Evolutionary conservation across 1,140 invertebrate species (phyloP).

Genomic region (Cydia pomonella): DNA sequence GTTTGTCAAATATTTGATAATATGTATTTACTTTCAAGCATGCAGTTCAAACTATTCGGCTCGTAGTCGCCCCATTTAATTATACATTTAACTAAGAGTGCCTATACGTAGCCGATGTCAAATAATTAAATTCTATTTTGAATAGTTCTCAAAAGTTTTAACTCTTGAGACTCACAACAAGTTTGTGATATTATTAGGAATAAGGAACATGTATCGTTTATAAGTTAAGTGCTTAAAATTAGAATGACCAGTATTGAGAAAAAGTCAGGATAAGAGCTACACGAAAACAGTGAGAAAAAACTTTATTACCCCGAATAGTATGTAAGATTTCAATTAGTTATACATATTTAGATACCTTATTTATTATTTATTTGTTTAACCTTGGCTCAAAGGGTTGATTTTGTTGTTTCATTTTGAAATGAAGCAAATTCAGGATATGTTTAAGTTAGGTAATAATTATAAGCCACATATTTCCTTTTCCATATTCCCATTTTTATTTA

Average conservation of each 20-base stretch:
- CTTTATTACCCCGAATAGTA: constrained; percentile 3
- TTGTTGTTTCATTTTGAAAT: constrained; percentile 31
- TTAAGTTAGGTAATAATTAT: constrained; percentile 42
- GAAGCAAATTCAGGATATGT: not conserved
- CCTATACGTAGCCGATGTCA: not conserved
- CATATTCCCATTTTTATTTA: too few relatives aligned
- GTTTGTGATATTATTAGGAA: constrained; percentile 28
- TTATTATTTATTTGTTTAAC: constrained; percentile 53
- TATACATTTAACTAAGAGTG: not conserved
- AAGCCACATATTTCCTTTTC: not conserved
- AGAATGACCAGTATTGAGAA: constrained; percentile 20
- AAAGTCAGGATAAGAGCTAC: constrained; percentile 10
- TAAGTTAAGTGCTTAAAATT: constrained; percentile 10
- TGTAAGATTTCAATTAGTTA: not conserved
- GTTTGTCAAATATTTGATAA: too few relatives aligned
- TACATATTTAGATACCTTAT: not conserved
- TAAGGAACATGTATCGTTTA: constrained; percentile 21
- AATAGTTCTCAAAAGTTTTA: constrained; percentile 4
- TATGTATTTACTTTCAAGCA: too few relatives aligned
- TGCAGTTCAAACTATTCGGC: too few relatives aligned
- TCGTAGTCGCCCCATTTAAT: not conserved
- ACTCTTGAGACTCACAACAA: constrained; percentile 26
- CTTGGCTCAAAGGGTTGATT: constrained; percentile 41
- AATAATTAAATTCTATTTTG: constrained; percentile 9
- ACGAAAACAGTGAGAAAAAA: constrained; percentile 19